phyloP scores from a whole-genome alignment of 2,113 vertebrate species.

The Aldabrachelys gigantea region DNA sequence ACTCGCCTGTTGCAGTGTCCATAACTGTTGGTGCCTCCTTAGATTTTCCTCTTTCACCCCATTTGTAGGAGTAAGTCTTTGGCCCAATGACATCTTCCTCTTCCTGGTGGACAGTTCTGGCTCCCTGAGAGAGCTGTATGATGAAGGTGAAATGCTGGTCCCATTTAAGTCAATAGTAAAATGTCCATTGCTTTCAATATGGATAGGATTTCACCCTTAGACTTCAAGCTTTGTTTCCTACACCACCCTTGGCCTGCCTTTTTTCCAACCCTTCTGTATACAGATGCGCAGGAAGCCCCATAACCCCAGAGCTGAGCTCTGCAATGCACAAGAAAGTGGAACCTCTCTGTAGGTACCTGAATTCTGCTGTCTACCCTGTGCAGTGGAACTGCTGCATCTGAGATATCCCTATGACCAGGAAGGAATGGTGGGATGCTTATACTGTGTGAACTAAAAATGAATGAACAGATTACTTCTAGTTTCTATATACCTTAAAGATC shows the following conservation, averaged over 20 bases:
- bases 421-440: neutral
- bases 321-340: accelerated
- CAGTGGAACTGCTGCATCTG: neutral
- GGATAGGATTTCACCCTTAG: neutral
- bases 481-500: neutral
- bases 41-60: neutral
- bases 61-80: neutral
- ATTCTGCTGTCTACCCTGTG: neutral
- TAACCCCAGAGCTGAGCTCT: accelerated
- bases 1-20: neutral
- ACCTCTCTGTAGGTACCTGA: too few species aligned
- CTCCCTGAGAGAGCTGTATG: neutral
- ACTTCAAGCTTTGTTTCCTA: neutral
- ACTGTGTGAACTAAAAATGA: neutral
- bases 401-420: accelerated
- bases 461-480: neutral
- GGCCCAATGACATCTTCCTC: accelerated
- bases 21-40: neutral
- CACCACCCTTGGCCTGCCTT: neutral
- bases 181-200: neutral
- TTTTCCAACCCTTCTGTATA: neutral
- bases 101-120: neutral
- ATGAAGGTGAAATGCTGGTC: neutral
- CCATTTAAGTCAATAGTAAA: neutral
- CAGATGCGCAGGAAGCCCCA: accelerated